Evolutionary conservation across 2,113 vertebrate genomes (phyloP), one percentile per base, ranked within the genome.

Genomic region (Pollachius pollachius): DNA sequence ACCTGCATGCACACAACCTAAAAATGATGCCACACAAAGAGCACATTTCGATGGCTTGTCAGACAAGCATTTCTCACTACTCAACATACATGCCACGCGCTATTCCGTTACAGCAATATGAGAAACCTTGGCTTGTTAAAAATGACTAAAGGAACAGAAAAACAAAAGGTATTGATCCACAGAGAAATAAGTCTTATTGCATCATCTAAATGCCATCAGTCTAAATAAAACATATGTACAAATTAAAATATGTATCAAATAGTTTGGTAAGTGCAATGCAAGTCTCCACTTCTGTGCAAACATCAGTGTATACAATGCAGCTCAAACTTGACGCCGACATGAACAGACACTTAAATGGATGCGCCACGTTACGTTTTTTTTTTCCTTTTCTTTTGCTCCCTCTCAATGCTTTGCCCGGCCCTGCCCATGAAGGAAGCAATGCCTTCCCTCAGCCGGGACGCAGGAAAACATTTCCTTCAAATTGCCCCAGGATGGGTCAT

Each of bases 211-310:
- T 92, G 89, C 86, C 73, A 73, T 85, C 71, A 81, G 78, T 73
- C 79, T 78, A 85, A 86, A 84, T 81, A 23, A 76, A 86, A 84
- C 69, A 18, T 78, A 73, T 79, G 61, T 80, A 85, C 81, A 88
- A 84, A 79, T 79, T 52, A 86, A 78, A 90, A 74, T 75, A 72
- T 79, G 81, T 84, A 88, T 85, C 79, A 85, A 87, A 87, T 68
- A 68, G 77, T 87, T 91, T 88, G 81, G 77, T 87, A 88, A 89
- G 81, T 90, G 89, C 88, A 88, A 89, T 77, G 84, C 79, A 78
- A 82, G 69, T 70, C 81, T 77, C 62, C 71, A 80, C 75, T 64
- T 66, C 0, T 77, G 79, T 84, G 80, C 86, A 84, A 84, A 89
- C 72, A 15, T 62, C 64, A 79, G 74, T 71, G 64, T 48, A 48